phyloP scores from a whole-genome alignment of 2,113 vertebrate species.

The Muscicapa adusta region DNA sequence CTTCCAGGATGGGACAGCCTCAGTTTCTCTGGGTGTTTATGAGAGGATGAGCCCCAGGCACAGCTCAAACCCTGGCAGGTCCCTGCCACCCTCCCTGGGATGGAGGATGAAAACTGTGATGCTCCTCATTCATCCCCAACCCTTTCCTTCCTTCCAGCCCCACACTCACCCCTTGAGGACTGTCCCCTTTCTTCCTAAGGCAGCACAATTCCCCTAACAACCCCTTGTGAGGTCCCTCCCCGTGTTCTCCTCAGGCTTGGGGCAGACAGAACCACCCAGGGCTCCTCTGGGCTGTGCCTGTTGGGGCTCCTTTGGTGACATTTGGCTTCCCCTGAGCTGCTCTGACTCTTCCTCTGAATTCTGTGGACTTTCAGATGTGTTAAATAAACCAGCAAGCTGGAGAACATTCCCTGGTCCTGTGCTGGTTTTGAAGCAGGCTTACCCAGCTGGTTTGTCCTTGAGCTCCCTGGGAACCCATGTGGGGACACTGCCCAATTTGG shows the following conservation, averaged over 20 bases:
- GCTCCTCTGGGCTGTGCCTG: neutral
- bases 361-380: rapidly evolving
- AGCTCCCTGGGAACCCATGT: neutral
- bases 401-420: neutral
- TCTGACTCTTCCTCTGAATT: neutral
- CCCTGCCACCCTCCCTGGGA: neutral
- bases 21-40: neutral
- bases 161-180: neutral
- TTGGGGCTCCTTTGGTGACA: neutral
- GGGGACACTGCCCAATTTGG: neutral
- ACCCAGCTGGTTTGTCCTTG: neutral
- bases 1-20: neutral
- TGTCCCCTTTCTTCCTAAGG: neutral
- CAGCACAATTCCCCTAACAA: neutral
- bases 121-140: neutral
- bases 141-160: neutral
- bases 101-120: neutral
- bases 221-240: neutral
- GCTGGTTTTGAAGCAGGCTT: neutral
- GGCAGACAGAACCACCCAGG: neutral
- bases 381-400: neutral
- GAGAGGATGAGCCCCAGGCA: neutral
- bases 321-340: neutral
- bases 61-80: neutral
- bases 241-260: neutral